Percentiles rank a stretch among this genome's conserved stretches.
These are phyloP conservation scores for Lanistes nyassanus DNA, from an alignment of 1,140 invertebrate species.

Conservation along the genomic window DNA sequence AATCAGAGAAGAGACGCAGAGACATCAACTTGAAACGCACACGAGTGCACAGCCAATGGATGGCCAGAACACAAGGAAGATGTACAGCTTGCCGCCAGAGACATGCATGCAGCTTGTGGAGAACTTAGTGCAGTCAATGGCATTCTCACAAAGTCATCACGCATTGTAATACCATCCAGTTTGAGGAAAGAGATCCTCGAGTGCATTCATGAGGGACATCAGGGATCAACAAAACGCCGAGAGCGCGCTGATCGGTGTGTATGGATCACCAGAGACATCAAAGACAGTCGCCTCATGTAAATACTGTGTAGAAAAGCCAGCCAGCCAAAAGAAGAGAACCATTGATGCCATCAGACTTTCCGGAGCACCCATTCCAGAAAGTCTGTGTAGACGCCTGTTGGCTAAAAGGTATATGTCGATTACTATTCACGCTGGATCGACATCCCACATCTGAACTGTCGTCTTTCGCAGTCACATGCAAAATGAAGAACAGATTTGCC, in stretches of 20 bases:
- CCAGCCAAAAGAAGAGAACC: conserved; percentile 15
- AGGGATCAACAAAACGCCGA: neutral
- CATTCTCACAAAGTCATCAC: neutral
- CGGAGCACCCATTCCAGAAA: conserved; percentile 3
- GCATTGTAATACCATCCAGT: neutral
- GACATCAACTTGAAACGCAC: neutral
- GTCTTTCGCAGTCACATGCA: conserved; percentile 27
- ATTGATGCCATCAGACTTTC: neutral
- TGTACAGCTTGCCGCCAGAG: neutral
- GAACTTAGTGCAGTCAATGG: neutral
- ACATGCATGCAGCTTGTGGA: neutral
- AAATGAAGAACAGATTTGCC: conserved; percentile 39
- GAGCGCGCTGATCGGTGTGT: neutral
- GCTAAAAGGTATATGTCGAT: conserved; percentile 27
- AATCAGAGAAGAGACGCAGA: too few relatives aligned
- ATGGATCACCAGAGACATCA: conserved; percentile 8
- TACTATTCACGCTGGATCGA: conserved; percentile 37
- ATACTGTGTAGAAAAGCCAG: neutral
- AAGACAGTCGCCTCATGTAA: neutral
- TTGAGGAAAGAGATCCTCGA: neutral
- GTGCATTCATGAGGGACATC: conserved; percentile 6
- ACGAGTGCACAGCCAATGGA: neutral
- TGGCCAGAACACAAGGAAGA: conserved; percentile 13
- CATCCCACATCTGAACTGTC: conserved; percentile 26
- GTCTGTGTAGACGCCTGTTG: conserved; percentile 18